Evolutionary conservation across 2,888 invertebrate genomes (phyloP), one percentile per base, ranked within the genome.

Genomic region (Spodoptera exigua): DNA sequence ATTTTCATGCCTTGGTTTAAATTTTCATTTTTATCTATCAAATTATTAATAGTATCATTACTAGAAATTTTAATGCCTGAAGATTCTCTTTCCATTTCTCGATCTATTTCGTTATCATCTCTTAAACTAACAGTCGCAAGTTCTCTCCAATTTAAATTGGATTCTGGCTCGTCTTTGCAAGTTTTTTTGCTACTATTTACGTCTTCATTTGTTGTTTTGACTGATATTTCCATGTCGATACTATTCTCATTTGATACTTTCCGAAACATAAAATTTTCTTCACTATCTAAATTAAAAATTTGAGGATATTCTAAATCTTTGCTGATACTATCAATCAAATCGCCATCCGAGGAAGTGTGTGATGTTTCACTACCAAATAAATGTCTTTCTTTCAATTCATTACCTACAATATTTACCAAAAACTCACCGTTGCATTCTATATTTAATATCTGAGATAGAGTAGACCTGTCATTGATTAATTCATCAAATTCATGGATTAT

Each of bases 401-500:
- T 27, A 27, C 1, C 7, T 27, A 7, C 27, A 27, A 0, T 27
- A 9, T 7, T 27, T 9, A 27, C 7, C 27, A 27, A 5, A 12
- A 18, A 2, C 18, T 35, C 7, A 18, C 21, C 34, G 3, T 21
- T 47, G 0, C 17, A 43, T 5, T 34, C 13, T 0, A 34, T 14
- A 32, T 16, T 46, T 5, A 63, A 36, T 41, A 61, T 16, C 16
- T 39, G 18, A 21, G 62, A 36, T 16, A 12, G 14, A n/a, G 2
- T 4, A 36, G 49, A 49, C 46, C 41, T 35, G 13, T 35, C 18
- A 4, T 32, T 41, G 18, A 1, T 32, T 17, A 5, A 14, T 46
- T 61, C 64, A 32, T 55, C 34, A 14, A 36, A 47, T 47, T 27
- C 27, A 27, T 27, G 5, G 9, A 62, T 43, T n/a, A 37, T 47